A percentile compares a stretch with the other conserved stretches of the same genome.
These are phyloP conservation scores for Drepana falcataria DNA, from an alignment of 2,888 invertebrate genomes.

Conservation along the genomic window DNA sequence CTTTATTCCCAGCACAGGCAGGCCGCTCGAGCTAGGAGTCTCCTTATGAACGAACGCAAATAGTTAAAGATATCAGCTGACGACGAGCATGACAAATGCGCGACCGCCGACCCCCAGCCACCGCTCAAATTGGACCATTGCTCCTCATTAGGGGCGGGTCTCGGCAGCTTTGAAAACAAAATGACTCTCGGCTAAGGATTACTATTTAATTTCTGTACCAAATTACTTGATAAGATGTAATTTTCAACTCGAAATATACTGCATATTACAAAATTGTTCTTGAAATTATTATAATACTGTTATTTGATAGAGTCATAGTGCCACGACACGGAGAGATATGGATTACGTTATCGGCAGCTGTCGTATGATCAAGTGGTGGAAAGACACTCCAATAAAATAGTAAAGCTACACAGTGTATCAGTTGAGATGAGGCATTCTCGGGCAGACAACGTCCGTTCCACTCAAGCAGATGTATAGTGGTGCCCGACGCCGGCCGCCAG, in stretches of 20 bases:
- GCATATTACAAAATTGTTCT: neutral
- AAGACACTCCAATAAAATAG: no score
- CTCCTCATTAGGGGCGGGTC: neutral
- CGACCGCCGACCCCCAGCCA: neutral
- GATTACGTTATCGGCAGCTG: no score
- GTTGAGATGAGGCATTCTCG: no score
- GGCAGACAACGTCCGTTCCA: no score
- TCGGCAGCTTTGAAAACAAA: neutral
- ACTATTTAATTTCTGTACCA: neutral
- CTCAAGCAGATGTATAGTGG: no score
- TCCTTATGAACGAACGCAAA: neutral
- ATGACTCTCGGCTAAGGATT: neutral
- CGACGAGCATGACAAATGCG: neutral
- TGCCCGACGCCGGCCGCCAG: no score
- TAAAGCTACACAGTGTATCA: no score
- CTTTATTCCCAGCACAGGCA: neutral
- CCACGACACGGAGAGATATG: no score
- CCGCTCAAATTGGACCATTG: neutral
- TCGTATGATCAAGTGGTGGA: no score
- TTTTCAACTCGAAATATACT: neutral
- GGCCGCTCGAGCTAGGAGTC: neutral
- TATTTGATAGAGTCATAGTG: no score
- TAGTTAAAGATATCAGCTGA: neutral
- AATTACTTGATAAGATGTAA: neutral
- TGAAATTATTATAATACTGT: no score